Evolutionary conservation across 1,140 invertebrate species (phyloP), one percentile per base, ranked within the genome.

Genomic region (Ips nitidus): DNA sequence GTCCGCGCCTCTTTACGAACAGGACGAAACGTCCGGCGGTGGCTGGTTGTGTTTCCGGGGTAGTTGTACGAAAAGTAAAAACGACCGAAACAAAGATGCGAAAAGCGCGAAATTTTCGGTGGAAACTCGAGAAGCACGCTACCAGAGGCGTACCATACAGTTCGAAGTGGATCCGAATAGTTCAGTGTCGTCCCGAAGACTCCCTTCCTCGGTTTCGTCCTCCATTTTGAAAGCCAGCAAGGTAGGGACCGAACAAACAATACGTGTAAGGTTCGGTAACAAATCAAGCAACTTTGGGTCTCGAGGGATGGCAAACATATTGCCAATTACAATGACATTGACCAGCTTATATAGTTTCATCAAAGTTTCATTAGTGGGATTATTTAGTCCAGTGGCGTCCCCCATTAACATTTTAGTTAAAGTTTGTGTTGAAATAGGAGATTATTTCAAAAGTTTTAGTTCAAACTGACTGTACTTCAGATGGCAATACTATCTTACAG

Each of bases 141-240:
- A 71, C 41, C 69, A 66, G 37, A 66, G 69, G n/a, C 62, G 69
- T 47, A 71, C 69, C 4, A 71, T 71, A 41, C 69, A 71, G 38
- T 71, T 71, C 42, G 69, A 71, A 41, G 50, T 52, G 50, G 69
- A 71, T 62, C 52, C 55, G 1, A 66, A 41, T 64, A 66, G 56
- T 66, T 60, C 63, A n/a, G 69, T 62, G 22, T 71, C 63, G 1
- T 66, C 62, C 2, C 43, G 64, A 4, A 66, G 64, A 41, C 47
- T 70, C 38, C 69, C 59, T 7, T 66, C 69, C 1, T 64, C 63
- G 5, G 53, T 71, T 0, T 66, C 56, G 3, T 71, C 69, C 39
- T 71, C 69, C 4, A 71, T 71, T 40, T 56, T 71, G 50, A 71
- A 71, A 43, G 53, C 55, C 2, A 7, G 50, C 7, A 71, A 71